phyloP scores from a whole-genome alignment of 2,888 invertebrate genomes.

The Coleophora flavipennella region DNA sequence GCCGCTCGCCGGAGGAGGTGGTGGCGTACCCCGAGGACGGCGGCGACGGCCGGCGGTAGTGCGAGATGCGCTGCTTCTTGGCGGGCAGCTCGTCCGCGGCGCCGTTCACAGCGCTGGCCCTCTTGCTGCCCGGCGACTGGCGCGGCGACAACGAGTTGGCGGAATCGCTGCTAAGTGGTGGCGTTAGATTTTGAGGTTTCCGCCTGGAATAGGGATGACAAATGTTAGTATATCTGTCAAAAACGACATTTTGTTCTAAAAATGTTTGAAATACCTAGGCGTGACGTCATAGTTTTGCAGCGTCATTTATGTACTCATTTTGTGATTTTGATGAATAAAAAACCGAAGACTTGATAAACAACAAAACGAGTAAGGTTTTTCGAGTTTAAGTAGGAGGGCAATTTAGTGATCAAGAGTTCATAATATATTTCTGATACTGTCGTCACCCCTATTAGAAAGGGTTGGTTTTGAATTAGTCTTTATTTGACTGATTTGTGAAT shows the following conservation, averaged over 20 bases:
- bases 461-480: not conserved
- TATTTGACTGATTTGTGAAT: not conserved
- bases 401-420: too few species aligned
- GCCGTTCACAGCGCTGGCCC: constrained; percentile 72
- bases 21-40: constrained; percentile 60
- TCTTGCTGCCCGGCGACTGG: constrained; percentile 67
- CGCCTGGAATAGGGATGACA: constrained; percentile 70
- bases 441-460: too few species aligned
- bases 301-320: too few species aligned
- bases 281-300: too few species aligned
- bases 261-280: too few species aligned
- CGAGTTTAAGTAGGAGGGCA: too few species aligned
- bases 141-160: constrained; percentile 89
- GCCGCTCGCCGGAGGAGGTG: constrained; percentile 66
- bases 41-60: constrained; percentile 73
- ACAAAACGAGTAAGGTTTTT: too few species aligned
- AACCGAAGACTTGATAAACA: too few species aligned
- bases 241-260: too few species aligned
- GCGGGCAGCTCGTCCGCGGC: constrained; percentile 74
- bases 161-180: constrained; percentile 89
- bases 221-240: too few species aligned
- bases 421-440: too few species aligned
- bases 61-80: constrained; percentile 90
- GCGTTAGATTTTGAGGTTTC: constrained; percentile 92
- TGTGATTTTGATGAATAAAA: too few species aligned